A percentile compares a stretch with the other conserved stretches of the same genome.
phyloP scores from a whole-genome alignment of 2,113 vertebrate species.

The Illadopsis cleaveri region DNA sequence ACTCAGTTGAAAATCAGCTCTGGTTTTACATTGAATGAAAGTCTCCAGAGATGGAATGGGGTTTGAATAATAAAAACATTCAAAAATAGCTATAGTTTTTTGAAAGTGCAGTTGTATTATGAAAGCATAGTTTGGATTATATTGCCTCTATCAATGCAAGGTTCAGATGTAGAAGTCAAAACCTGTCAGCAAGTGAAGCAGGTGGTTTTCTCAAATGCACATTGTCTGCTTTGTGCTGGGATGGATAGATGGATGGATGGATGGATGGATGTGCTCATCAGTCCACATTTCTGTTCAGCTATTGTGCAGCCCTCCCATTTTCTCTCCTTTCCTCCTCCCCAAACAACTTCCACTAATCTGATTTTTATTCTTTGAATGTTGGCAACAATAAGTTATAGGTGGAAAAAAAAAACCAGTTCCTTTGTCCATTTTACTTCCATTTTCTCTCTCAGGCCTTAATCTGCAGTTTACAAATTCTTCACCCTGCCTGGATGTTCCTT shows the following conservation, averaged over 20 bases:
- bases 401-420: background rate
- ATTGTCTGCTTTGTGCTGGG: background rate
- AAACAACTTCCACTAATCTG: background rate
- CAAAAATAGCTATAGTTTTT: background rate
- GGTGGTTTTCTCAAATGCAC: background rate
- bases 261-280: background rate
- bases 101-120: background rate
- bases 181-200: background rate
- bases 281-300: background rate
- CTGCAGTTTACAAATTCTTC: background rate
- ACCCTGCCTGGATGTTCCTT: background rate
- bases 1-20: background rate
- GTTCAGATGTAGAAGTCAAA: background rate
- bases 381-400: background rate
- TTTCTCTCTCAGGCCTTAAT: background rate
- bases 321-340: background rate
- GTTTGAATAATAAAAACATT: background rate
- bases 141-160: background rate
- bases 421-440: background rate
- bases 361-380: background rate
- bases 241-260: background rate
- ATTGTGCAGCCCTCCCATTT: background rate
- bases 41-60: background rate
- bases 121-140: background rate
- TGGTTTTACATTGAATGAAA: background rate